Base-by-base conservation (phyloP, 2,797 vertebrate genomes). In the Sebastolobus alascanus region DNA sequence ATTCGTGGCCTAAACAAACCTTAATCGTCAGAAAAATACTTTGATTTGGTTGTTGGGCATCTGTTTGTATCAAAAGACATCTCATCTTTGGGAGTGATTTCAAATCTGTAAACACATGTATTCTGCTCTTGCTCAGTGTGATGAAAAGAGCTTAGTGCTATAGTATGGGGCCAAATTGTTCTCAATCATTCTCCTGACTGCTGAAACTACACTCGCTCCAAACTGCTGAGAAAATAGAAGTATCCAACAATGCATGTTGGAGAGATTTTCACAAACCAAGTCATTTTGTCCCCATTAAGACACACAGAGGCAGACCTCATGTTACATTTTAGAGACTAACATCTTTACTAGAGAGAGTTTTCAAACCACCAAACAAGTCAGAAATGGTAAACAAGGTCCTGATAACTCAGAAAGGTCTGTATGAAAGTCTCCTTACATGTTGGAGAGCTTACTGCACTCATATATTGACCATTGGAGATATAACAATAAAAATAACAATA, bases 211-310 rank as follows among this genome's bases (percentile, higher is more conserved):
- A n/a, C 10, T 10, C 11, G 7, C 25, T 1, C 8, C 12, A 31
- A 27, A 63, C 10, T 14, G 20, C 16, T 33, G 10, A 56, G 27
- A 77, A n/a, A 71, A 68, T 56, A 38, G 61, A 29, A 52, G 50
- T 52, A 22, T 52, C 12, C 46, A 77, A 29, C 22, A 76, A 33
- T 9, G n/a, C 25, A 58, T 37, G 43, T 9, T 8, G 50, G 16
- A 37, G 40, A 79, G 16, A 61, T 35, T 64, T 43, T 64, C 69
- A 78, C 29, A 68, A 75, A 46, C 4, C 1, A 43, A 65, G 37
- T 52, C 4, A 72, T 61, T 85, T 74, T 43, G 25, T 40, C 29
- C 20, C 37, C 2, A 61, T 10, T 2, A 58, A 29, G 31, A 29
- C 2, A 33, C 14, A 77, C n/a, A 61, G 43, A 46, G 20, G 13